Evolutionary conservation across 2,888 invertebrate genomes (phyloP), one percentile per base, ranked within the genome.

Genomic region (Alentia gelatinosa): DNA sequence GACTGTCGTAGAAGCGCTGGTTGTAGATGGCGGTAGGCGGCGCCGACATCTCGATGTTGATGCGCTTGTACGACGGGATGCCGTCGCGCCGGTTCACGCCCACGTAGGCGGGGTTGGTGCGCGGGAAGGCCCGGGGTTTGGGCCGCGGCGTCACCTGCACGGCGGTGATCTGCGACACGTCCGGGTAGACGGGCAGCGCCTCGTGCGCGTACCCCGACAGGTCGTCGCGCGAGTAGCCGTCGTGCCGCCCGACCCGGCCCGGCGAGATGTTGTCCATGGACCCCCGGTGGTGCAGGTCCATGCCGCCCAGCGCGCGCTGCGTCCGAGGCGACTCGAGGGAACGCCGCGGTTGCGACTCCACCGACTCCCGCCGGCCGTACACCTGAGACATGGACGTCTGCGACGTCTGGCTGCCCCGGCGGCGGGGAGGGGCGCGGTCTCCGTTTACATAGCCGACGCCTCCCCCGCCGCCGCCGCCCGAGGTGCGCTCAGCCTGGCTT

Each of bases 81-180:
- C 92, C 93, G 42, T 93, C 93, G 30, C 93, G 92, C 91, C 95
- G 94, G 86, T 93, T 93, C 5, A 95, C 94, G 63, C 95, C 95
- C 12, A 95, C 94, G 92, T 95, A 96, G 23, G 95, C 94, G 23
- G 96, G 96, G 92, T 96, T 96, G 5, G 96, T 96, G 75, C 96
- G 93, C 30, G 96, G 96, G 92, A 96, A 95, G 26, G 95, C 93
- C 30, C 95, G 93, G n/a, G 94, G 94, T 92, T 95, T 95, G 91
- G 95, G 95, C 23, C 93, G 91, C 0, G 93, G 93, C 9, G 93
- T 93, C 50, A 93, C 93, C 89, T 93, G 93, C 12, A 93, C 93
- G 4, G 93, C 91, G 0, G 92, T 92, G 89, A 93, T 93, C 90
- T 93, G 93, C 0, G 93, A 92, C 30, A 93, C 93, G 56, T 93